These are phyloP conservation scores for Spinus pinus DNA, from an alignment of 2,797 vertebrate genomes.

Conservation along the genomic window DNA sequence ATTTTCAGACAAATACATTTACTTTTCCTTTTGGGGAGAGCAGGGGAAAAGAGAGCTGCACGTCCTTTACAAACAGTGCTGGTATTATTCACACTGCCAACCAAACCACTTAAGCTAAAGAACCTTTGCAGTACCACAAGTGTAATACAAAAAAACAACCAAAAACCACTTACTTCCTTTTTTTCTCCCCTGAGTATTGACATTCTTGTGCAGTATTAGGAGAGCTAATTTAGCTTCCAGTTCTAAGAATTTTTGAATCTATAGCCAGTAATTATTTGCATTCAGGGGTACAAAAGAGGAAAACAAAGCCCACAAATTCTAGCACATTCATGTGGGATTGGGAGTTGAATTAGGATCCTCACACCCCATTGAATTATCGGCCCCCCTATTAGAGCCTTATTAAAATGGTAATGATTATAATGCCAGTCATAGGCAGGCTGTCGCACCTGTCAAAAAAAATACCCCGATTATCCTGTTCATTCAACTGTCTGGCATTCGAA, in stretches of 20 bases:
- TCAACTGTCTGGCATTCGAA: slow-evolving; percentile 79
- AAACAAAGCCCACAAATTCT: slow-evolving; percentile 84
- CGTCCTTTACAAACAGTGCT: slow-evolving; percentile 66
- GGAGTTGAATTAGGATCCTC: slow-evolving; percentile 82
- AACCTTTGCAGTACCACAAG: slow-evolving; percentile 78
- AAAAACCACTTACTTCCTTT: slow-evolving; percentile 78
- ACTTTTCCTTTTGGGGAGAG: slow-evolving; percentile 42
- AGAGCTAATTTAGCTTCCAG: slow-evolving; percentile 82
- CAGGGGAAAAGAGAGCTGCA: slow-evolving; percentile 2
- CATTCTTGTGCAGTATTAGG: slow-evolving; percentile 83
- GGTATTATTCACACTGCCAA: slow-evolving; percentile 76
- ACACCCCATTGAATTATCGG: slow-evolving; percentile 83
- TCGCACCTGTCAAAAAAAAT: slow-evolving; percentile 83
- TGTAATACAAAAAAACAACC: slow-evolving; percentile 74
- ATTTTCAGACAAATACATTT: slow-evolving; percentile 36
- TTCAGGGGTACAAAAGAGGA: slow-evolving; percentile 83
- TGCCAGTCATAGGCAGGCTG: slow-evolving; percentile 79
- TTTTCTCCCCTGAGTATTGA: slow-evolving; percentile 76
- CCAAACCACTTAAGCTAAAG: slow-evolving; percentile 79
- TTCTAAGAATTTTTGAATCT: slow-evolving; percentile 84
- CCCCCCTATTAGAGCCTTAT: slow-evolving; percentile 83
- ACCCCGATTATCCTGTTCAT: slow-evolving; percentile 81
- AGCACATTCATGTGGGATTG: slow-evolving; percentile 84
- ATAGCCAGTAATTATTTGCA: slow-evolving; percentile 86
- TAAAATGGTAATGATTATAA: slow-evolving; percentile 85